phyloP scores from a whole-genome alignment of 2,113 vertebrate species.

The Melanostigma gelatinosum region DNA sequence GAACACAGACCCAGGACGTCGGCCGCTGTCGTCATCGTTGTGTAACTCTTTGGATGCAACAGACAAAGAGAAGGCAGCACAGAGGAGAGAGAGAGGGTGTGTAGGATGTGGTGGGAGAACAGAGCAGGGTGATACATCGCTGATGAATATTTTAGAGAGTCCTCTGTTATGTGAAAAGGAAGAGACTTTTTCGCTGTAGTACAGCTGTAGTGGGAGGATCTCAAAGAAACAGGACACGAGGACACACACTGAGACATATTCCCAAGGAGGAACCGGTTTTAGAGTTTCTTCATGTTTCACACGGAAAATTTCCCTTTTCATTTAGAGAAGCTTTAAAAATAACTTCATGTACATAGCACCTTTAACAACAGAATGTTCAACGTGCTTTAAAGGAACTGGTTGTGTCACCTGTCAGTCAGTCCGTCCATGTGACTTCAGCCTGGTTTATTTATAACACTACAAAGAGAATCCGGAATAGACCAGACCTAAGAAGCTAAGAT shows the following conservation, averaged over 20 bases:
- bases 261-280: constrained; percentile 17
- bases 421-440: background rate
- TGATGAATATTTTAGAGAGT: constrained; percentile 69
- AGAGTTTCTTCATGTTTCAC: background rate
- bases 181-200: background rate
- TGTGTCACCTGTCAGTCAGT: background rate
- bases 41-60: constrained; percentile 58
- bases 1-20: constrained; percentile 33
- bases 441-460: background rate
- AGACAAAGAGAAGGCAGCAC: constrained; percentile 52
- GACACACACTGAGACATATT: constrained; percentile 19
- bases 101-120: constrained; percentile 65
- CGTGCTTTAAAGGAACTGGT: background rate
- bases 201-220: constrained; percentile 15
- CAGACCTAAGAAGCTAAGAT: background rate
- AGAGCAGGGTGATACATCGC: constrained; percentile 56
- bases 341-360: background rate
- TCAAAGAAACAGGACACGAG: constrained; percentile 26
- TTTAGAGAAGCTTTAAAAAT: constrained; percentile 5
- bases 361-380: background rate
- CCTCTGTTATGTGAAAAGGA: constrained; percentile 49
- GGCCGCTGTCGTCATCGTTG: constrained; percentile 51
- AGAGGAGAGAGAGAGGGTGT: constrained; percentile 20
- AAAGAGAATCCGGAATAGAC: background rate
- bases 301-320: background rate